A percentile compares a stretch with the other conserved stretches of the same genome.
phyloP scores from a whole-genome alignment of 2,888 invertebrate species.

The Oxystoma pomonae region DNA sequence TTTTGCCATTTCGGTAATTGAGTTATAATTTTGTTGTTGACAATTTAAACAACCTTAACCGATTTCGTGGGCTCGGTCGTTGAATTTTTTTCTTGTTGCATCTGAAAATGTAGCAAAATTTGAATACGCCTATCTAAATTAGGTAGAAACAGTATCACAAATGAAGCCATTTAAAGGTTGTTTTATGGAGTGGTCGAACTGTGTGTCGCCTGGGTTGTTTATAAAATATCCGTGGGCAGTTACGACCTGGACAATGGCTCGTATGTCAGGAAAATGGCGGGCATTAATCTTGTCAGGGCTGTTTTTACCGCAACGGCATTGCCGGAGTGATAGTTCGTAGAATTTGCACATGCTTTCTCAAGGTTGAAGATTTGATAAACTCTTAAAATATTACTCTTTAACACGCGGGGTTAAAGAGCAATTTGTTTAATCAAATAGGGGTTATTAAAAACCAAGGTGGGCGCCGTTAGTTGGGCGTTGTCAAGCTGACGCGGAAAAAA shows the following conservation, averaged over 20 bases:
- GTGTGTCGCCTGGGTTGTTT: conserved; percentile 46
- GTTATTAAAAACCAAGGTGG: no score
- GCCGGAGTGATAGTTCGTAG: background rate
- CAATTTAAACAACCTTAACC: background rate
- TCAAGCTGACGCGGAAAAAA: no score
- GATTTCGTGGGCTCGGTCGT: background rate
- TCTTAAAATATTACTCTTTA: no score
- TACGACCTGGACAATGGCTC: conserved; percentile 43
- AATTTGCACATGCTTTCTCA: background rate
- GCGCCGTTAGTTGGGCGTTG: no score
- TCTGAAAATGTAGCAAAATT: background rate
- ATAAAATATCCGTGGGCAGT: conserved; percentile 47
- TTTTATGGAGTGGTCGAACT: conserved; percentile 51
- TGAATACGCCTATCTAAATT: conserved; percentile 35
- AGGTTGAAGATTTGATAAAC: background rate
- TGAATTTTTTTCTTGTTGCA: background rate
- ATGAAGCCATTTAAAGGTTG: conserved; percentile 50
- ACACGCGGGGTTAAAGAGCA: no score
- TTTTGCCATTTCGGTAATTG: background rate
- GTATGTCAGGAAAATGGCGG: conserved; percentile 45
- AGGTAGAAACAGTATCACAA: conserved; percentile 42
- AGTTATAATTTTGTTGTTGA: background rate
- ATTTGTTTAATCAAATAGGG: no score
- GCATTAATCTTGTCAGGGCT: conserved; percentile 38
- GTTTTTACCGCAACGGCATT: background rate